Percentiles rank a stretch among this genome's conserved stretches.
Evolutionary conservation across 2,888 invertebrate species (phyloP).

Genomic region (Craniophora ligustri): DNA sequence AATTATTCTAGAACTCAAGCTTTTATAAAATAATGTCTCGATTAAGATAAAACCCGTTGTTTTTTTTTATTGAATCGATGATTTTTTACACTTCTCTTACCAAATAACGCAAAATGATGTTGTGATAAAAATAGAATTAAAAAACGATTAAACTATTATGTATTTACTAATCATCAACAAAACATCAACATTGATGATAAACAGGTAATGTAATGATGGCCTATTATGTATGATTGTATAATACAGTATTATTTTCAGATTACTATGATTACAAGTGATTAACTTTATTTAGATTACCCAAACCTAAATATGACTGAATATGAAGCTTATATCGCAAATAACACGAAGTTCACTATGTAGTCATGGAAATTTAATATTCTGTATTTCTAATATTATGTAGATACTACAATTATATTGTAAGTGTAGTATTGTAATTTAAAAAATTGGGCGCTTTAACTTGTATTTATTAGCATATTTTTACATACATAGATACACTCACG

Average conservation of each 20-base stretch:
- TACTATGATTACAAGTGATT: constrained; percentile 11
- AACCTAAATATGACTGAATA: background rate
- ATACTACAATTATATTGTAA: no score
- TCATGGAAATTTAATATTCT: no score
- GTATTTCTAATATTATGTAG: no score
- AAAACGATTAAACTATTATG: constrained; percentile 9
- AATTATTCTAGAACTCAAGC: constrained; percentile 17
- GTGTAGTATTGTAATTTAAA: no score
- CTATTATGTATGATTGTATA: constrained; percentile 28
- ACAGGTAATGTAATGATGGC: constrained; percentile 7
- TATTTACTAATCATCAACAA: no score
- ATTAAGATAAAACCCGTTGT: constrained; percentile 10
- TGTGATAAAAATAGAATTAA: constrained; percentile 15
- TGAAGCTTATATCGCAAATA: no score
- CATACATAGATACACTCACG: no score
- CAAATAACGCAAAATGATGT: constrained; percentile 23
- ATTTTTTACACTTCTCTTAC: constrained; percentile 11
- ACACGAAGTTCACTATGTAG: no score
- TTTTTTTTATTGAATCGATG: constrained; percentile 7
- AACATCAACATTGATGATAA: constrained; percentile 21
- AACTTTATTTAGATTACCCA: constrained; percentile 3
- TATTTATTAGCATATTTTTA: no score
- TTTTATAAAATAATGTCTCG: constrained; percentile 3
- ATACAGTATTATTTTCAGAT: constrained; percentile 7
- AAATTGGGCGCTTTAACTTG: no score